phyloP scores from a whole-genome alignment of 2,888 invertebrate species.

The Xylota sylvarum region DNA sequence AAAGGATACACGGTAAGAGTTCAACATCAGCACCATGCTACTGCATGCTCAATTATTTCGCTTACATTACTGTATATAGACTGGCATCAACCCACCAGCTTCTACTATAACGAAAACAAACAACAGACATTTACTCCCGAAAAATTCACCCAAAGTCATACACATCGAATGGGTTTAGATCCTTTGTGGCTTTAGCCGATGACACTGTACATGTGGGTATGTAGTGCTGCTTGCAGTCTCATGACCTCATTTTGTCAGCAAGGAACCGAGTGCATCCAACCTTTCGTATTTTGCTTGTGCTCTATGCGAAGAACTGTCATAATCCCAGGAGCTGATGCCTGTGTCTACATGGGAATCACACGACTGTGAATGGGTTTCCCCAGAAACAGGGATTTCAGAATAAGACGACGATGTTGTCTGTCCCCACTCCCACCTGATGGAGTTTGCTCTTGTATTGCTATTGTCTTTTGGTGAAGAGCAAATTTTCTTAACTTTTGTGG shows the following conservation, averaged over 20 bases:
- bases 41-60: slow-evolving; percentile 43
- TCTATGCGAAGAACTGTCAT: slow-evolving; percentile 25
- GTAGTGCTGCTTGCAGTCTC: slow-evolving; percentile 6
- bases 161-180: slow-evolving; percentile 18
- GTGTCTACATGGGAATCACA: slow-evolving; percentile 22
- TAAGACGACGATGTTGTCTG: not conserved
- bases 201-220: slow-evolving; percentile 5
- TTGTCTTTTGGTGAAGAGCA: slow-evolving; percentile 46
- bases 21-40: slow-evolving; percentile 17
- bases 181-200: slow-evolving; percentile 40
- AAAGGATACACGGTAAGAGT: slow-evolving; percentile 13
- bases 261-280: slow-evolving; percentile 34
- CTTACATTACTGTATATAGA: slow-evolving; percentile 30
- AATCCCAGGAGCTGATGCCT: slow-evolving; percentile 29
- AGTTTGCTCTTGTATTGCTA: slow-evolving; percentile 17
- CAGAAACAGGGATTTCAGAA: slow-evolving; percentile 2
- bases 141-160: slow-evolving; percentile 9
- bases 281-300: slow-evolving; percentile 25
- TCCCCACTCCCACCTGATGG: slow-evolving; percentile 15
- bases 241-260: slow-evolving; percentile 43
- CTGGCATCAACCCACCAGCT: not conserved
- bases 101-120: slow-evolving; percentile 12
- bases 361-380: not conserved
- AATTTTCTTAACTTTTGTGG: slow-evolving; percentile 56
- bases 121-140: slow-evolving; percentile 27